Percentiles rank a stretch among this genome's conserved stretches.
Conservation (phyloP, 2,797 vertebrate species). For the Sarcoramphus papa region DNA sequence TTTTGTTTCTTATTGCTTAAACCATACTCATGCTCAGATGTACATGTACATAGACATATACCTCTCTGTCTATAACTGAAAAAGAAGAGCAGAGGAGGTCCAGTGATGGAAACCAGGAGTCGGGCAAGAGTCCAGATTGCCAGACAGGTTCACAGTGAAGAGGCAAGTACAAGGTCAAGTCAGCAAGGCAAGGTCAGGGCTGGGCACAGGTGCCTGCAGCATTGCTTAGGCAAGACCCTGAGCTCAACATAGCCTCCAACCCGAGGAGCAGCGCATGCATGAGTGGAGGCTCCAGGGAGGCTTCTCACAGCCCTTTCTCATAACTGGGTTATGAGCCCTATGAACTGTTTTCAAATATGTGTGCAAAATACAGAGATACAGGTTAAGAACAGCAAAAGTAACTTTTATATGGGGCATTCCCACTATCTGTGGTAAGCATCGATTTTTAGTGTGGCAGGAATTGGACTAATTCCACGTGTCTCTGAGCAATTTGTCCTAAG, state of each 20-base stretch:
- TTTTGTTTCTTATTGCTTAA: neutral
- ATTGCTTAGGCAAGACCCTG: neutral
- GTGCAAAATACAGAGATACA: neutral
- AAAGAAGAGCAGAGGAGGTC: neutral
- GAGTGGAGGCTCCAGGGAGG: no score
- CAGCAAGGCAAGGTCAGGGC: neutral
- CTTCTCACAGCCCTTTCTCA: neutral
- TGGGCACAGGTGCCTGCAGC: neutral
- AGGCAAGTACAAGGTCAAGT: neutral
- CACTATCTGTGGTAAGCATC: neutral
- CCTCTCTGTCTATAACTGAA: neutral
- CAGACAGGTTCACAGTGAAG: neutral
- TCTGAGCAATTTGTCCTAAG: neutral
- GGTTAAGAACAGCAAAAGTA: neutral
- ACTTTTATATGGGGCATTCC: neutral
- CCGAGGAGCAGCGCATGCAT: no score
- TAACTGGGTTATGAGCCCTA: neutral
- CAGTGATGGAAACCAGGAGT: neutral
- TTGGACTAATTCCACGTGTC: neutral
- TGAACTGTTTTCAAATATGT: neutral
- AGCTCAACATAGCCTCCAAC: neutral
- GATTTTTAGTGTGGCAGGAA: neutral
- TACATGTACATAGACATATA: neutral
- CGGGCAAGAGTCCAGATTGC: neutral
- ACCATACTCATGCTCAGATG: neutral